A percentile compares a stretch with the other conserved stretches of the same genome.
These are phyloP conservation scores for Magallana gigas DNA, from an alignment of 1,140 invertebrate genomes.

Conservation along the genomic window DNA sequence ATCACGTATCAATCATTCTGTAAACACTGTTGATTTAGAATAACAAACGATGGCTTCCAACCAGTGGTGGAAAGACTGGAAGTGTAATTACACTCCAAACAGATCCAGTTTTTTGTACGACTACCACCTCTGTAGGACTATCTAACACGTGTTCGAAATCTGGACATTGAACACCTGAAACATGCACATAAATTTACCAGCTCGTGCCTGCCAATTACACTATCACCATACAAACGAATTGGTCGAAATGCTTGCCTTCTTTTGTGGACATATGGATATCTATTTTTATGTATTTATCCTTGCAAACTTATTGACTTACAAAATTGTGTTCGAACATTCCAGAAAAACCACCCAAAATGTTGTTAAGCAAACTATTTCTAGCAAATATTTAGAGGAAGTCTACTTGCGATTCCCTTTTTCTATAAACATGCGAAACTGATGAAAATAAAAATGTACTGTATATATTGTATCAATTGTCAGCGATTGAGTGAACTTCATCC, in stretches of 20 bases:
- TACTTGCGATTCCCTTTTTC: neutral
- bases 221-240: too few species aligned
- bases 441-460: neutral
- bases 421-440: neutral
- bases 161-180: neutral
- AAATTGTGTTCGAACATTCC: too few species aligned
- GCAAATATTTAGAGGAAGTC: neutral
- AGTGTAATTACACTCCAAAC: neutral
- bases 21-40: slow-evolving; percentile 18
- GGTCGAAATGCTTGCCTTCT: too few species aligned
- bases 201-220: too few species aligned
- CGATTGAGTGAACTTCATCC: neutral
- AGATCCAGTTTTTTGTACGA: neutral
- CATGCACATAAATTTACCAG: too few species aligned
- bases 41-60: neutral
- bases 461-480: neutral
- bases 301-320: too few species aligned
- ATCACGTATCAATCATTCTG: slow-evolving; percentile 7
- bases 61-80: neutral
- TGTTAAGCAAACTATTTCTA: neutral
- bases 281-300: too few species aligned
- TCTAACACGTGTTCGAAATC: neutral
- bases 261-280: too few species aligned
- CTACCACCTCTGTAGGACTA: neutral
- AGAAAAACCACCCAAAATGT: neutral